Percentiles rank a stretch among this genome's conserved stretches.
phyloP scores from a whole-genome alignment of 2,888 invertebrate genomes.

The Acronicta psi region DNA sequence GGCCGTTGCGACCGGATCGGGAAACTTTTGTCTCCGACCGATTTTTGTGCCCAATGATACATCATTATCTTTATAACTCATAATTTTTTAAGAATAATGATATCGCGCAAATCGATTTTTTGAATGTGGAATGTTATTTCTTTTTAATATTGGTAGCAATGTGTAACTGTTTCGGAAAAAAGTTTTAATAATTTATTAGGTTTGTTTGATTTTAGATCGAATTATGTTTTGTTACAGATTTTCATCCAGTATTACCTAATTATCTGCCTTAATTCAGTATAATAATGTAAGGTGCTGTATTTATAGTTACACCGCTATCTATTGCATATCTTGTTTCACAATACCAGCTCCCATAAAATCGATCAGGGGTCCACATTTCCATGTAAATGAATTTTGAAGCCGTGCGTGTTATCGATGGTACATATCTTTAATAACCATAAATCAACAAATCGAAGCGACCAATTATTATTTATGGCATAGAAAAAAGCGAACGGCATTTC shows the following conservation, averaged over 20 bases:
- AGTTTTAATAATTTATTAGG: constrained; percentile 1
- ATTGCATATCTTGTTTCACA: constrained; percentile 49
- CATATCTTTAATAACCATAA: constrained; percentile 88
- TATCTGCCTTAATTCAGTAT: no score
- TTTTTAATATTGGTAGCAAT: not conserved
- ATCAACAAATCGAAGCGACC: constrained; percentile 79
- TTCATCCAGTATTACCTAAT: no score
- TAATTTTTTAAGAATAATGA: constrained; percentile 47
- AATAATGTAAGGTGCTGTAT: not conserved
- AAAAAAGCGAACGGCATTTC: constrained; percentile 67
- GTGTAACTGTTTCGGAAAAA: not conserved
- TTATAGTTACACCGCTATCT: constrained; percentile 1
- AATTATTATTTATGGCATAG: constrained; percentile 80
- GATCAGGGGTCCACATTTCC: constrained; percentile 73
- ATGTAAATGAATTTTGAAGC: constrained; percentile 83
- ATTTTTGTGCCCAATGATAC: constrained; percentile 57
- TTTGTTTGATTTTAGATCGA: no score
- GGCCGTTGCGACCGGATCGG: constrained; percentile 44
- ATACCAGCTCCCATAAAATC: constrained; percentile 52
- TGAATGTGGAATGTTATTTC: constrained; percentile 25
- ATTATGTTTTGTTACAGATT: no score
- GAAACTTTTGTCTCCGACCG: constrained; percentile 58
- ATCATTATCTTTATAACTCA: constrained; percentile 53
- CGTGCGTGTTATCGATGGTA: constrained; percentile 72
- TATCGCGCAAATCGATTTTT: constrained; percentile 28